phyloP scores from a whole-genome alignment of 1,140 invertebrate genomes.

The Ridgeia piscesae region DNA sequence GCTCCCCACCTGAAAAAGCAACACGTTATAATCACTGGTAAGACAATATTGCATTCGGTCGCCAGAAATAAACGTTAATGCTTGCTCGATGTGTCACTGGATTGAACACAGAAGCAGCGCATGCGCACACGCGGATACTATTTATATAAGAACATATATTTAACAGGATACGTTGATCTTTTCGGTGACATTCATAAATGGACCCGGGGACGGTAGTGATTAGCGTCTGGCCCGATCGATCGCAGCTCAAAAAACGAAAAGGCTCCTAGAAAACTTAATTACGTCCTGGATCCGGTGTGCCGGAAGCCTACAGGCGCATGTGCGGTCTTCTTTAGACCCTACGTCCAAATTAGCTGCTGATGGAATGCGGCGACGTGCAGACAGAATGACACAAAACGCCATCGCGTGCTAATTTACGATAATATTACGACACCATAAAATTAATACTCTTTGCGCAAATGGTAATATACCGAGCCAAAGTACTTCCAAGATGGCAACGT shows the following conservation, averaged over 20 bases:
- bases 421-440: neutral
- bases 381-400: neutral
- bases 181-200: neutral
- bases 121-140: too few species aligned
- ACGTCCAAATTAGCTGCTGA: neutral
- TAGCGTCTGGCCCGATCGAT: neutral
- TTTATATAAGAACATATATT: neutral
- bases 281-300: neutral
- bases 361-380: neutral
- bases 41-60: neutral
- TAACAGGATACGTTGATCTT: neutral
- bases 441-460: neutral
- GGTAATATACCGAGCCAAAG: too few species aligned
- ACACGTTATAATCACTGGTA: neutral
- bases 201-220: too few species aligned
- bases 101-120: too few species aligned
- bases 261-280: neutral
- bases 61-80: too few species aligned
- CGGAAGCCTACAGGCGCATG: neutral
- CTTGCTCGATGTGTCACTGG: too few species aligned
- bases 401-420: neutral
- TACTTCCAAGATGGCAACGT: too few species aligned
- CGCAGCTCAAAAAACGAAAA: neutral
- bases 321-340: neutral
- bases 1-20: neutral